Base-by-base conservation (phyloP, 2,888 invertebrate genomes). In the Xiphydria camelus region DNA sequence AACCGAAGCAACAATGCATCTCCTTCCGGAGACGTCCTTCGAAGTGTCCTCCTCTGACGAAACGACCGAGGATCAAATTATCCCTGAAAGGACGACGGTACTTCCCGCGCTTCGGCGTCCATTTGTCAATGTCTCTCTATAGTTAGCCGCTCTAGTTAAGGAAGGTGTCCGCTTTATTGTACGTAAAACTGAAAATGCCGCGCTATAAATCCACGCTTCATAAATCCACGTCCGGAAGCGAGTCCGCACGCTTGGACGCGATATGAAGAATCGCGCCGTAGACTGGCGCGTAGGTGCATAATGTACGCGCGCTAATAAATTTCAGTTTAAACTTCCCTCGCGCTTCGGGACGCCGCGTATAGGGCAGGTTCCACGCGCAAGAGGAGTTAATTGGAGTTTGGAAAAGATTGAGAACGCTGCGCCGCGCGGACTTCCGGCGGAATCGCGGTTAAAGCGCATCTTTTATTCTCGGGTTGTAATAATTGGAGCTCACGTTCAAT, bases 261-360 rank as follows among this genome's bases (percentile, higher is more conserved):
- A n/a, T n/a, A n/a, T n/a, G n/a, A n/a, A 12, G 6, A 26, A 4
- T 26, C 26, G 5, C 6, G 4, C n/a, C 10, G 6, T 6, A 3
- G 12, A 4, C 26, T 4, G 12, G 14, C 15, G 19, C 17, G 25
- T 17, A 36, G 6, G 35, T 3, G 20, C 21, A 19, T 36, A n/a
- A 36, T 23, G 14, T 21, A 36, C 22, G 22, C 26, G 45, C 26
- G 44, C 55, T 55, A 51, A 62, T 64, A 65, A 65, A 65, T 60
- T 61, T 52, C 40, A 43, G 53, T 63, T 64, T 55, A 60, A 63
- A 64, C 47, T 63, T 64, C 59, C 53, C 46, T 47, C 49, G 44
- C 43, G 47, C 41, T 31, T 25, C 36, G 32, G 41, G 41, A 29
- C 41, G 35, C 26, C n/a, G n/a, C n/a, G n/a, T n/a, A n/a, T n/a